Base-by-base conservation (phyloP, 2,888 invertebrate species). In the Mimachlamys varia region DNA sequence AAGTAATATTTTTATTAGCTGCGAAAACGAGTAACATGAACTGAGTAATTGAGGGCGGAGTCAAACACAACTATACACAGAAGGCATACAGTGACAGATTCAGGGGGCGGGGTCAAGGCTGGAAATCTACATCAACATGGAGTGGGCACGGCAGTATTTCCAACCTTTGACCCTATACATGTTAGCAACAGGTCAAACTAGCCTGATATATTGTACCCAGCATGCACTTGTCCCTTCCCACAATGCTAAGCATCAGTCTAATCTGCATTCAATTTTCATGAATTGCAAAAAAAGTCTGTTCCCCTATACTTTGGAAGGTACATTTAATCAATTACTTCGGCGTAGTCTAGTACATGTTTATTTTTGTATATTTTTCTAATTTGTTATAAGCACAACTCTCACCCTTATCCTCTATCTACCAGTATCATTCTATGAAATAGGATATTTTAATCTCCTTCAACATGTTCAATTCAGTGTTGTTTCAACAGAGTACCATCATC, bases 211-310 rank as follows among this genome's bases (percentile, higher is more conserved):
- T 22, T 5, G 27, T 76, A 76, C 76, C 76, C 76, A 76, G 76
- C 76, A 76, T 76, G 76, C 76, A 76, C 33, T 10, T 76, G 33
- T 76, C 76, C 76, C 76, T 76, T 22, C 76, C 76, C 76, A 76
- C 33, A 76, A 76, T 76, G 33, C 76, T 76, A 76, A 58, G 76
- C 27, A 76, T 76, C 76, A 13, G 33, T 76, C 76, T 76, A 33
- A 76, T 76, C 76, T 76, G 76, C 33, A 76, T 76, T 76, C 15
- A 76, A 76, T 76, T 76, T 33, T 33, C 76, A 76, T 33, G 76
- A 76, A 76, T 27, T 76, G 33, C 76, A 76, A 27, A 76, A 76
- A 76, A 76, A 1, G 12, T 10, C 1, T 22, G 33, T 27, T 76
- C 76, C 76, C 76, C 33, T 33, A 76, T 76, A 33, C 33, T 76